These are phyloP conservation scores for Hemibagrus wyckioides DNA, from an alignment of 2,113 vertebrate genomes.

Conservation along the genomic window DNA sequence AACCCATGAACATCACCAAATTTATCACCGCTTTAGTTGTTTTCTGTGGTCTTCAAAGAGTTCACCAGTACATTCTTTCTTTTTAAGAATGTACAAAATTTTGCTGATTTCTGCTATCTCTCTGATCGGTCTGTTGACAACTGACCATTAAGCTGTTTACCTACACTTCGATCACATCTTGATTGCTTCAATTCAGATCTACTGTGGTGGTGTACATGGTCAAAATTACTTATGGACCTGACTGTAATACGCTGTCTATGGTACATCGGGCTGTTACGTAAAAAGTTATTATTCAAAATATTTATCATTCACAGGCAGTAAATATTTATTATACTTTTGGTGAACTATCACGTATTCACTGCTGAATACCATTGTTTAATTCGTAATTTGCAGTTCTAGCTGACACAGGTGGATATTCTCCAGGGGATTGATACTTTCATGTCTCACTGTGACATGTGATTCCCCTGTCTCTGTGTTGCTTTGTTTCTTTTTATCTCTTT, in stretches of 20 bases:
- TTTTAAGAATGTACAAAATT: too few relatives aligned
- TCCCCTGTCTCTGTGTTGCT: slow-evolving; percentile 30
- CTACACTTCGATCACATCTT: too few relatives aligned
- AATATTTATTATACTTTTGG: background rate
- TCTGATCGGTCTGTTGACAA: too few relatives aligned
- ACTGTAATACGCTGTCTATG: background rate
- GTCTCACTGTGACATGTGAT: background rate
- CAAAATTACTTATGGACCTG: too few relatives aligned
- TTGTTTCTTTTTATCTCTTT: background rate
- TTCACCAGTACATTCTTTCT: too few relatives aligned
- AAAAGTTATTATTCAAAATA: background rate
- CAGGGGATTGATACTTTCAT: slow-evolving; percentile 12
- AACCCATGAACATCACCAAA: too few relatives aligned
- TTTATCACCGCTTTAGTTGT: too few relatives aligned
- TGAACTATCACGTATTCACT: background rate
- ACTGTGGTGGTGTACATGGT: too few relatives aligned
- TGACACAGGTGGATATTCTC: background rate
- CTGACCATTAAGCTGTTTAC: too few relatives aligned
- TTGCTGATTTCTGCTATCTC: too few relatives aligned
- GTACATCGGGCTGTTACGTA: background rate
- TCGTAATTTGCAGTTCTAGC: background rate
- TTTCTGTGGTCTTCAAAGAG: too few relatives aligned
- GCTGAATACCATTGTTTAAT: background rate
- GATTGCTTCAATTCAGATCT: too few relatives aligned
- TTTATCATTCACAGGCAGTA: background rate